Evolutionary conservation across 2,113 vertebrate genomes (phyloP).

Genomic region (Sturnus vulgaris): DNA sequence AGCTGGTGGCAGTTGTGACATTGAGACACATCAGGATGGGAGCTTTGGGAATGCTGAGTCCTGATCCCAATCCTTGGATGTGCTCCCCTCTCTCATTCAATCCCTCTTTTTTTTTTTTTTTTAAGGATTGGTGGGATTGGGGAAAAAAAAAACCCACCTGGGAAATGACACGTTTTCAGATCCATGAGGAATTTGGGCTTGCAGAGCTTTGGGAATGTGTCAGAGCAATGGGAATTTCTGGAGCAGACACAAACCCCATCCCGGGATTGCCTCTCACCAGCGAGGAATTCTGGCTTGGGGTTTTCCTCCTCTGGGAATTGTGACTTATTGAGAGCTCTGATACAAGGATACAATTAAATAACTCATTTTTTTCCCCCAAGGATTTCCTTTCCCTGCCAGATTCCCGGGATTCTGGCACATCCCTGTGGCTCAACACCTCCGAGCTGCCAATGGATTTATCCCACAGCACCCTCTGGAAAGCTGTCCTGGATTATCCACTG

Average conservation of each 20-base stretch:
- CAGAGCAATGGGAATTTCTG: background rate
- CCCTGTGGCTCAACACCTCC: background rate
- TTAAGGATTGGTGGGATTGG: background rate
- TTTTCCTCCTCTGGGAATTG: background rate
- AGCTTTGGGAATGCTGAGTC: background rate
- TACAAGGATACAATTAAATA: fast-evolving
- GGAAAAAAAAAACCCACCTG: background rate
- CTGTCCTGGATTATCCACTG: background rate
- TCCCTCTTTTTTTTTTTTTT: too few species aligned
- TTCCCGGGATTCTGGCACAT: background rate
- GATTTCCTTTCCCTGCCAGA: background rate
- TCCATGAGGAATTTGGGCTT: background rate
- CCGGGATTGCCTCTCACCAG: background rate
- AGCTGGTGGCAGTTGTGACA: background rate
- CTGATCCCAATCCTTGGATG: background rate
- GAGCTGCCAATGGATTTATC: background rate
- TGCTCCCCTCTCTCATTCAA: fast-evolving
- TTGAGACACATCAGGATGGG: fast-evolving
- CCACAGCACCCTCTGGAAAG: background rate
- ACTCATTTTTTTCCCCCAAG: background rate
- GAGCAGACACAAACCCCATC: background rate
- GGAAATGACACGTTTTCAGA: background rate
- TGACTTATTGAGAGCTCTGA: background rate
- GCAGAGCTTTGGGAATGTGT: background rate
- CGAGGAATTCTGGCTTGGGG: background rate